Percentiles rank a stretch among this genome's conserved stretches.
Conservation (phyloP, 2,888 invertebrate genomes). For the Torymus auratus region DNA sequence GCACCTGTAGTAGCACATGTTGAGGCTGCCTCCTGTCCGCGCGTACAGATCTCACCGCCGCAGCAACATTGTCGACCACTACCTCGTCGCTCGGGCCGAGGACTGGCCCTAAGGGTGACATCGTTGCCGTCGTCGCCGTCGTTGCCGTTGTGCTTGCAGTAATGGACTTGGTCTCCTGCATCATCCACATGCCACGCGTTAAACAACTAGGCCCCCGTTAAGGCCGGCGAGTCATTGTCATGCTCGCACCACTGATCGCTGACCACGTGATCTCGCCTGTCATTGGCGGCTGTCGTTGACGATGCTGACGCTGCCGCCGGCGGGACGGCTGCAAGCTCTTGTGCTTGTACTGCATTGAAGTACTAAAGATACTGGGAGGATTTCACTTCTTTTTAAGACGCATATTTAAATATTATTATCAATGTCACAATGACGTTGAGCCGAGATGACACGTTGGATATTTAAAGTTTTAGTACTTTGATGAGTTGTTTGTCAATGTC, state of each 20-base stretch:
- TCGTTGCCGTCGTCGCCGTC: constrained; percentile 60
- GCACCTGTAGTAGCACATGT: constrained; percentile 71
- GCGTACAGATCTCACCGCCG: constrained; percentile 58
- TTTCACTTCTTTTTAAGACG: no score
- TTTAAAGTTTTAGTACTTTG: no score
- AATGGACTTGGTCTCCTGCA: constrained; percentile 31
- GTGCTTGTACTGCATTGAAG: neutral
- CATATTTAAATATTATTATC: no score
- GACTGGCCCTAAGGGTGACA: constrained; percentile 69
- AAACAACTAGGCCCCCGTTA: constrained; percentile 2
- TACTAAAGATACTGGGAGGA: no score
- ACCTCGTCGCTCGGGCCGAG: constrained; percentile 63
- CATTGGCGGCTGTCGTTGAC: neutral
- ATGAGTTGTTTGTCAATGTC: no score
- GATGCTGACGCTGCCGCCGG: neutral
- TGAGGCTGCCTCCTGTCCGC: constrained; percentile 65
- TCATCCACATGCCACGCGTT: constrained; percentile 26
- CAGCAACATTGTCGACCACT: constrained; percentile 59
- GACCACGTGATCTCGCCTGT: constrained; percentile 21
- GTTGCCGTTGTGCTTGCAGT: constrained; percentile 3
- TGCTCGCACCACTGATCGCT: neutral
- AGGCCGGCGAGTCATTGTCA: neutral
- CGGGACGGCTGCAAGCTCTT: neutral
- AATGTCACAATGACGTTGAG: no score
- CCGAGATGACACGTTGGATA: no score